Evolutionary conservation across 2,888 invertebrate species (phyloP), one percentile per base, ranked within the genome.

Genomic region (Pristionchus arcanus): DNA sequence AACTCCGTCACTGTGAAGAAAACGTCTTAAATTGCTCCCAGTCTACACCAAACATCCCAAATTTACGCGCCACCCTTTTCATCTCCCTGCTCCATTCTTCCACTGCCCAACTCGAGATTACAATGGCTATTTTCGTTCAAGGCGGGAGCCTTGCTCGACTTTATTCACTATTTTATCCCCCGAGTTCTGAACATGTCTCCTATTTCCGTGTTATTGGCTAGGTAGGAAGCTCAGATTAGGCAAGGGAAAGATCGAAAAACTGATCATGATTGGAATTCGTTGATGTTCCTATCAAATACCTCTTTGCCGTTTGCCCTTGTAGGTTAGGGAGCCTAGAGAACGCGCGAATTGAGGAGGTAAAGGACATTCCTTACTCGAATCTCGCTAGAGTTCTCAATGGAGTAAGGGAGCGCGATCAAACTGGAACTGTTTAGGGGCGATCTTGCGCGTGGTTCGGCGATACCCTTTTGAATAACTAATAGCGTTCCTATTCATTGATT

Each of bases 381-480:
- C 34, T 15, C 15, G 31, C 68, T 71, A 28, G 34, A 71, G 31
- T 71, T 28, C 68, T 31, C 68, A 16, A n/a, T 71, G 2, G 74
- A 74, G 74, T 42, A 81, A n/a, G 74, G n/a, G 42, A 37, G 21
- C 15, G 37, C 11, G 49, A 53, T 81, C 49, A 81, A 81, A 81
- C 81, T 81, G 81, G 81, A 81, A 81, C 81, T 81, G 53, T 81
- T 81, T 81, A 81, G 28, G 21, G 34, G 37, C 37, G 34, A 34
- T 53, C n/a, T n/a, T 42, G 28, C 71, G 71, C 15, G 31, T 16
- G 28, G 71, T 25, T 1, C 74, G 13, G 9, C 74, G 63, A 63
- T 63, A 55, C 15, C 15, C 4, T 74, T 74, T 49, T 49, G 42
- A 49, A 49, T 25, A 15, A n/a, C 37, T 25, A 37, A 15, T 37